A percentile compares a stretch with the other conserved stretches of the same genome.
These are phyloP conservation scores for Ovis aries DNA, from an alignment of 2,113 vertebrate species.

Conservation along the genomic window DNA sequence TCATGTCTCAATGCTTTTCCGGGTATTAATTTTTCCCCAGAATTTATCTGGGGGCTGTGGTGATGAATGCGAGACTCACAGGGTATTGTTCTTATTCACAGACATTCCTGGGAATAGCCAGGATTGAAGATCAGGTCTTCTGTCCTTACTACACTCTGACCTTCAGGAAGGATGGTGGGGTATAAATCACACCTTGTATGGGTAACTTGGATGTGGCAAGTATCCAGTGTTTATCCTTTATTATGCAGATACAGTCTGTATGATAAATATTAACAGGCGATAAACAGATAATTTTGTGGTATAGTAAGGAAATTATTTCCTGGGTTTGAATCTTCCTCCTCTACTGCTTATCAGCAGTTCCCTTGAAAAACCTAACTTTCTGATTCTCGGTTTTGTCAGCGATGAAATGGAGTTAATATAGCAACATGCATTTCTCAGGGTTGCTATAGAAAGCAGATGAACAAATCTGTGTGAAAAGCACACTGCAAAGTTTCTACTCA, in stretches of 20 bases:
- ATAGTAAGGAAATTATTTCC: neutral
- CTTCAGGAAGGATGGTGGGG: neutral
- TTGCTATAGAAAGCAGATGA: slow-evolving; percentile 7
- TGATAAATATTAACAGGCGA: neutral
- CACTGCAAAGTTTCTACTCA: slow-evolving; percentile 3
- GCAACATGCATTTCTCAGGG: neutral
- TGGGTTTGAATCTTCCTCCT: neutral
- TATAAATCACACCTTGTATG: neutral
- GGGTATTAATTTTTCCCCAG: neutral
- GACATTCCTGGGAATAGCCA: neutral
- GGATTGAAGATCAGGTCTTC: neutral
- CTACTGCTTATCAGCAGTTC: neutral
- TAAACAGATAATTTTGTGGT: neutral
- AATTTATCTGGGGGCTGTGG: neutral
- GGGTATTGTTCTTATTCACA: neutral
- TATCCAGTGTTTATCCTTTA: neutral
- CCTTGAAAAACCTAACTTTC: neutral
- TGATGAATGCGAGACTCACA: neutral
- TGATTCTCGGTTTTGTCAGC: neutral
- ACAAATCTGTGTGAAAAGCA: slow-evolving; percentile 47
- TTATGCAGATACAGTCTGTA: neutral
- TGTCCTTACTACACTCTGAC: neutral
- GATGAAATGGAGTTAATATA: neutral
- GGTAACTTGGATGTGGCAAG: neutral
- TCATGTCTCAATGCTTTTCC: neutral